Evolutionary conservation across 2,888 invertebrate species (phyloP).

Genomic region (Mimumesa dahlbomi): DNA sequence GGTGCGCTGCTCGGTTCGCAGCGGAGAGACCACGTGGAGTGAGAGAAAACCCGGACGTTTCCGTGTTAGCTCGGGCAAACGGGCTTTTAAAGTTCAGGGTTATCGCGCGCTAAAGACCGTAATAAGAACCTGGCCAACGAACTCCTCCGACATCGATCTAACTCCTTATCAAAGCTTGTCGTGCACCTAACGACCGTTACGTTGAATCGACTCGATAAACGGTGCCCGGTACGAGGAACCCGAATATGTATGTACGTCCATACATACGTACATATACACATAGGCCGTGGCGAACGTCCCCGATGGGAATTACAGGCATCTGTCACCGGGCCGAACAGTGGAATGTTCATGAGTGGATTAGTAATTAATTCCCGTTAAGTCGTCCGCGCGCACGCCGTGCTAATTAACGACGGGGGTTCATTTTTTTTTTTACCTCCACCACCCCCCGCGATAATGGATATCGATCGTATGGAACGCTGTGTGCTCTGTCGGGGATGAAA

Average conservation of each 20-base stretch:
- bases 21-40: conserved; percentile 21
- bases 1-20: background rate
- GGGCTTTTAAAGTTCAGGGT: conserved; percentile 58
- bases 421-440: no score
- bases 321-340: no score
- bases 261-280: no score
- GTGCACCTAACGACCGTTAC: conserved; percentile 34
- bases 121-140: conserved; percentile 52
- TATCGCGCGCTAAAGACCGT: conserved; percentile 49
- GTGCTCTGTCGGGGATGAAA: no score
- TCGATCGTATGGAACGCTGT: no score
- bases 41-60: conserved; percentile 30
- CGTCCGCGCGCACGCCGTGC: no score
- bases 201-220: conserved; percentile 6
- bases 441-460: no score
- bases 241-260: no score
- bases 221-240: background rate
- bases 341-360: no score
- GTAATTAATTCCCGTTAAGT: no score
- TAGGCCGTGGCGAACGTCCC: background rate
- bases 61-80: conserved; percentile 34
- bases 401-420: no score
- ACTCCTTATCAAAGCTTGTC: conserved; percentile 38
- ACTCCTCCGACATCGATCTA: conserved; percentile 41
- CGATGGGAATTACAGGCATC: background rate